phyloP scores from a whole-genome alignment of 1,140 invertebrate species.

The Telenomus remus region DNA sequence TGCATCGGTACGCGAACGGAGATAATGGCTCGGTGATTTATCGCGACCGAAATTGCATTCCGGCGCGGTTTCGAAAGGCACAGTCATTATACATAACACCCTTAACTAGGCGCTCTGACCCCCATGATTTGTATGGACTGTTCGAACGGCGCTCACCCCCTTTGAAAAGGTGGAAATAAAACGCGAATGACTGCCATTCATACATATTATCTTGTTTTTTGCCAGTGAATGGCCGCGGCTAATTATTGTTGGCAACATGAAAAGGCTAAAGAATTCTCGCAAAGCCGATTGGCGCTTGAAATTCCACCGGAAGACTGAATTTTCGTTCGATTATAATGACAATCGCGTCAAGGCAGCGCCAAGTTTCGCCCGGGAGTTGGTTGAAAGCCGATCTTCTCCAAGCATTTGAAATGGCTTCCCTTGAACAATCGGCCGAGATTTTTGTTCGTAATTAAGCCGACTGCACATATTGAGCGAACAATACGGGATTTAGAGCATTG shows the following conservation, averaged over 20 bases:
- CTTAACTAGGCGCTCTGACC: conserved; percentile 10
- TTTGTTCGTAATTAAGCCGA: conserved; percentile 67
- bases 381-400: conserved; percentile 52
- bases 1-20: conserved; percentile 34
- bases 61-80: conserved; percentile 26
- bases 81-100: conserved; percentile 37
- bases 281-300: conserved; percentile 40
- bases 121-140: conserved; percentile 25
- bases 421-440: conserved; percentile 64
- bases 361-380: conserved; percentile 13
- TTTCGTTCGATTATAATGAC: conserved; percentile 52
- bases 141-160: conserved; percentile 8
- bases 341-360: conserved; percentile 37
- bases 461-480: conserved; percentile 65
- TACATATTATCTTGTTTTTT: conserved; percentile 36
- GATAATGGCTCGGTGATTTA: conserved; percentile 54
- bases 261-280: conserved; percentile 20
- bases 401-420: conserved; percentile 57
- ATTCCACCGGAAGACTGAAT: conserved; percentile 15
- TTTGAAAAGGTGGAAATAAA: conserved; percentile 20
- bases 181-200: conserved; percentile 26
- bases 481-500: conserved; percentile 70
- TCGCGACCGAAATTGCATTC: conserved; percentile 55
- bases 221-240: conserved; percentile 26
- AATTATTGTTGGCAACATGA: conserved; percentile 45